Conservation (phyloP, 2,113 vertebrate species). For the Ploceus nigricollis region DNA sequence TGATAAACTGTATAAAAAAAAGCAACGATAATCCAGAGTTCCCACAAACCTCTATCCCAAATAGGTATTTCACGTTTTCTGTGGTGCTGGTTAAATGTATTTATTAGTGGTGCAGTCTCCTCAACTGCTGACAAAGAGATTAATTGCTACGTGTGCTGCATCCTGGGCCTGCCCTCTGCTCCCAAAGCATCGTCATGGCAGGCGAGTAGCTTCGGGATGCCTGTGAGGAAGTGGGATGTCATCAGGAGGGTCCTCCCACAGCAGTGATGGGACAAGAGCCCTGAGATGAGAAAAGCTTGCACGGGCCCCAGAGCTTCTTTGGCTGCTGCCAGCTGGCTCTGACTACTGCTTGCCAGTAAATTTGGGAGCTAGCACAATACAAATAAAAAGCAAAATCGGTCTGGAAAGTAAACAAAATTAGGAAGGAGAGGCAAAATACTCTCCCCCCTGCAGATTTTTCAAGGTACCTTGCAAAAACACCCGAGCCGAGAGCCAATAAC, state of each 20-base stretch:
- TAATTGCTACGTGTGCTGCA: background rate
- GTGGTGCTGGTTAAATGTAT: background rate
- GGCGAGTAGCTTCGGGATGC: background rate
- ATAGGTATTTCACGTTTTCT: background rate
- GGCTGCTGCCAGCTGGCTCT: background rate
- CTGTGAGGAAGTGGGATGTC: background rate
- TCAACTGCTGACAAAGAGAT: background rate
- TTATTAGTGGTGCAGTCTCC: background rate
- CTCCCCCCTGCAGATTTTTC: background rate
- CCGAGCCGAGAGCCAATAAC: background rate
- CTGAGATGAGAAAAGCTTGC: background rate
- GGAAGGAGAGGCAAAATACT: background rate
- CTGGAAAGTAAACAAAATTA: constrained; percentile 9
- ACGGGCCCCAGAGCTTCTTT: background rate
- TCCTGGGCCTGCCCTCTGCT: background rate
- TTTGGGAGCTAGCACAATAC: background rate
- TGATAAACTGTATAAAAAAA: background rate
- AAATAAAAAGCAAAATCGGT: background rate
- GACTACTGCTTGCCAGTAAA: background rate
- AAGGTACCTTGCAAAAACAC: background rate
- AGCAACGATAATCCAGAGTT: background rate
- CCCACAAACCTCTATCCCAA: background rate
- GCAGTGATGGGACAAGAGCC: background rate
- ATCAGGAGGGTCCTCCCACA: background rate
- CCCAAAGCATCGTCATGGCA: background rate